These are phyloP conservation scores for Hemicentrotus pulcherrimus DNA, from an alignment of 35 echinoderm and acorn worm species.

Conservation along the genomic window DNA sequence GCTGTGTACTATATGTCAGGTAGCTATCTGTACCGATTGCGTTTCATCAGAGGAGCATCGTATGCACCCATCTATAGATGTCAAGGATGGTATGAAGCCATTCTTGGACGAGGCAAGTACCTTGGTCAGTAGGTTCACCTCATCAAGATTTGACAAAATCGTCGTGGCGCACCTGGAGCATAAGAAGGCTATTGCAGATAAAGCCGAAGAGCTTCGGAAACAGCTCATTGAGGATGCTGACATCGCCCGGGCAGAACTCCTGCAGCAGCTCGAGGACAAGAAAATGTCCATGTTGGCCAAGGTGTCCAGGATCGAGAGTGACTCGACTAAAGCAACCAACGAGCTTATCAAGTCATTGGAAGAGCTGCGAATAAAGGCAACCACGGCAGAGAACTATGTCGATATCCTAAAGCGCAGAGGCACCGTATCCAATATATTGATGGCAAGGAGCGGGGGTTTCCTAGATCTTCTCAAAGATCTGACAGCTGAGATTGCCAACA, in stretches of 20 bases:
- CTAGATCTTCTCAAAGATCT: slow-evolving; percentile 34
- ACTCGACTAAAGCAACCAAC: slow-evolving; percentile 36
- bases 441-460: slow-evolving; percentile 11
- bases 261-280: slow-evolving; percentile 46
- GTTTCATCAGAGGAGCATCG: neutral
- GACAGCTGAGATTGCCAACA: slow-evolving; percentile 16
- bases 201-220: slow-evolving; percentile 49
- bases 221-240: slow-evolving; percentile 38
- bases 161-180: slow-evolving; percentile 32
- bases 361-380: neutral
- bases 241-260: neutral
- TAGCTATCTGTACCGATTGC: slow-evolving; percentile 43
- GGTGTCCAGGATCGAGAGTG: slow-evolving; percentile 27
- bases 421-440: neutral
- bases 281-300: slow-evolving; percentile 40
- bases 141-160: slow-evolving; percentile 24
- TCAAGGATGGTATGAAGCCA: slow-evolving; percentile 11
- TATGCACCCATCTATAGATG: slow-evolving; percentile 14
- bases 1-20: slow-evolving; percentile 32
- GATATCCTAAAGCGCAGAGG: slow-evolving; percentile 6
- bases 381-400: slow-evolving; percentile 27
- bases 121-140: neutral
- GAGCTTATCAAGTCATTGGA: slow-evolving; percentile 34
- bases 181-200: slow-evolving; percentile 32
- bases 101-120: slow-evolving; percentile 24